Percentiles rank a stretch among this genome's conserved stretches.
Conservation (phyloP, 64 coral and sea anemone species). For the Orbicella faveolata region DNA sequence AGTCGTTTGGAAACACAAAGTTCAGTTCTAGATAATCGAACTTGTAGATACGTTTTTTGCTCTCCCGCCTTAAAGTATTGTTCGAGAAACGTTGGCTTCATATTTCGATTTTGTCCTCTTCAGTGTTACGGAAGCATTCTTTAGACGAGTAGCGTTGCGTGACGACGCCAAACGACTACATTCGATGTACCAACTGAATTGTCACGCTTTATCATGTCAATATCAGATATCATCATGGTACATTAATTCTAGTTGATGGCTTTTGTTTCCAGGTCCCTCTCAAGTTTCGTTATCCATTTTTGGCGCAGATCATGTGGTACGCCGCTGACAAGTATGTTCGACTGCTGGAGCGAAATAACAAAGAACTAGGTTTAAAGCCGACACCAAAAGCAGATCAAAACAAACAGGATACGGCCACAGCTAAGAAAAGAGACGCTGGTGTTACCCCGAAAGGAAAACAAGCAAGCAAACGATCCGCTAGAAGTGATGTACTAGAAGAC, state of each 20-base stretch:
- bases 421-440: constrained; percentile 26
- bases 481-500: constrained; percentile 25
- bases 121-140: too few relatives aligned
- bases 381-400: constrained; percentile 15
- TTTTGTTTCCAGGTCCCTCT: constrained; percentile 70
- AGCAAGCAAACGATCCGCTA: not conserved
- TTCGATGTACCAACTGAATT: too few relatives aligned
- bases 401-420: not conserved
- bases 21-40: too few relatives aligned
- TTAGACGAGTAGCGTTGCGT: too few relatives aligned
- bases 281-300: constrained; percentile 95
- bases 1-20: too few relatives aligned
- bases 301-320: constrained; percentile 95
- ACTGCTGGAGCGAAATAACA: constrained; percentile 58
- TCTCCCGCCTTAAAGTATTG: too few relatives aligned
- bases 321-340: constrained; percentile 76
- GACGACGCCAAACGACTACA: too few relatives aligned
- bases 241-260: not conserved
- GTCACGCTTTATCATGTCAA: too few relatives aligned
- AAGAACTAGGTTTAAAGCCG: not conserved
- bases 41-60: too few relatives aligned
- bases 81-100: too few relatives aligned
- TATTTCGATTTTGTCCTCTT: too few relatives aligned
- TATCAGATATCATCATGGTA: too few relatives aligned
- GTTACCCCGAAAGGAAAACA: constrained; percentile 17